Conservation (phyloP, 2,797 vertebrate species). For the Phataginus tetradactyla region DNA sequence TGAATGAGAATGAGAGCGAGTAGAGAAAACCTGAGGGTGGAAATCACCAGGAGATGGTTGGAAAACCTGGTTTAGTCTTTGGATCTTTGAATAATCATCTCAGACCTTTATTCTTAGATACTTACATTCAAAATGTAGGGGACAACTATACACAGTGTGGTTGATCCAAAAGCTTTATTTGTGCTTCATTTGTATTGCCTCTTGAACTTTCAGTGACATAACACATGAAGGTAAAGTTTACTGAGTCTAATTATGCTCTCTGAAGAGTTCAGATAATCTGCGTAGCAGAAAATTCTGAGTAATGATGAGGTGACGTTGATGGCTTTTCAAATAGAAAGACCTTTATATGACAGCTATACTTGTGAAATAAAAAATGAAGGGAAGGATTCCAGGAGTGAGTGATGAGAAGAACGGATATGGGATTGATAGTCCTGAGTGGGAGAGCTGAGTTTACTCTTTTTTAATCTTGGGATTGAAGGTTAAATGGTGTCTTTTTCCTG, state of each 20-base stretch:
- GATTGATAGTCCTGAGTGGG: not conserved
- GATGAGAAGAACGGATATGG: not conserved
- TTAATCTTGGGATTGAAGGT: not conserved
- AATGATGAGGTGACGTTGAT: not conserved
- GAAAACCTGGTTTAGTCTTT: not conserved
- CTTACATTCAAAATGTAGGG: not conserved
- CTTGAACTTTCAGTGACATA: not conserved
- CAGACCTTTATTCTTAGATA: not conserved
- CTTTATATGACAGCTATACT: not conserved
- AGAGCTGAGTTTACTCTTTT: not conserved
- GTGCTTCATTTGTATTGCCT: not conserved
- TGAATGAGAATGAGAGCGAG: not conserved
- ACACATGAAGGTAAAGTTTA: not conserved
- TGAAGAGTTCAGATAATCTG: slow-evolving; percentile 16
- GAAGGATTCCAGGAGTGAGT: not conserved
- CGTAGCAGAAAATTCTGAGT: not conserved
- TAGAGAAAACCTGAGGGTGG: not conserved
- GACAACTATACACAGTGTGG: not conserved
- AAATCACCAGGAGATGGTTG: not conserved
- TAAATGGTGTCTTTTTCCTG: not conserved
- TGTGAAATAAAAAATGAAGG: not conserved
- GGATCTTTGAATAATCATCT: not conserved
- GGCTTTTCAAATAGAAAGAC: not conserved
- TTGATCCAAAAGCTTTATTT: not conserved
- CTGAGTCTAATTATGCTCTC: not conserved